Evolutionary conservation across 2,113 vertebrate species (phyloP), one percentile per base, ranked within the genome.

Genomic region (Alligator mississippiensis): DNA sequence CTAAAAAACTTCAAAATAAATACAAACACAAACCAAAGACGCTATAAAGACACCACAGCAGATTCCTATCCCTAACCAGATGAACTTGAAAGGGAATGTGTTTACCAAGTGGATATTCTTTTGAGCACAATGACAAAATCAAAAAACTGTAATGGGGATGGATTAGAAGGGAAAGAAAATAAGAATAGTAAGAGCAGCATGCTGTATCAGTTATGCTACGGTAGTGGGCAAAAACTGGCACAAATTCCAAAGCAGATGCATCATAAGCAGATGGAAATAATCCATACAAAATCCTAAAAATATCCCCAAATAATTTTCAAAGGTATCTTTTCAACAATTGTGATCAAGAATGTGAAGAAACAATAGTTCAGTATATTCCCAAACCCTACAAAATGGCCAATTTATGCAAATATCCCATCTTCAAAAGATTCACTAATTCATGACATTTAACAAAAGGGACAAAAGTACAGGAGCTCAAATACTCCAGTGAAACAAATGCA

Each of bases 281-380:
- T 7, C 25, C 17, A 0, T 4, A 1, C 10, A 1, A 22, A 85
- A 63, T 74, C 82, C 66, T 9, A 63, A 57, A 34, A 11, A 11
- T 0, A 6, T 28, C 3, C 5, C 59, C 1, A 3, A 4, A 61
- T 1, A 4, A 9, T 2, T 57, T 3, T 1, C 60, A 12, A 3
- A 24, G 47, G 30, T 5, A 6, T 15, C 34, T 15, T 28, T 1
- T n/a, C 64, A 1, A 0, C 5, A 47, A 15, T 19, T 61, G 30
- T 11, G 74, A 59, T 21, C 12, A 16, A 57, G 54, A 17, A 75
- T 75, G 4, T 4, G 1, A 55, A 27, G 68, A 70, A 34, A 19
- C 9, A 80, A 28, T 19, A 24, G 27, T 70, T 68, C 4, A 0
- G 24, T 2, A 28, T 58, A 74, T 57, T 5, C 34, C 64, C 2